Evolutionary conservation across 2,113 vertebrate genomes (phyloP).

Genomic region (Charina bottae): DNA sequence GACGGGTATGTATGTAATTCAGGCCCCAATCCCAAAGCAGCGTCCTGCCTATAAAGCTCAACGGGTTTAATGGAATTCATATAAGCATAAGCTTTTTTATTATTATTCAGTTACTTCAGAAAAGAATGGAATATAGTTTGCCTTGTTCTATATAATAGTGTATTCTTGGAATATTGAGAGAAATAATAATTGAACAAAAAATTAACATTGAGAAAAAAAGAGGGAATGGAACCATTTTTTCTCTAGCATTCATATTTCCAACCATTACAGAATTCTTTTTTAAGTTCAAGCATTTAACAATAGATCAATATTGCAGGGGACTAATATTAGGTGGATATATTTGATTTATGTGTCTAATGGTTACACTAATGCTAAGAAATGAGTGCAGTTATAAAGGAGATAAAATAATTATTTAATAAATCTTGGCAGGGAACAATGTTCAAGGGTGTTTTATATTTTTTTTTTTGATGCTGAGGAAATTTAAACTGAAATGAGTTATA

Average conservation of each 20-base stretch:
- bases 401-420: conserved; percentile 44
- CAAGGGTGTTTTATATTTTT: background rate
- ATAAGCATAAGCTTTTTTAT: background rate
- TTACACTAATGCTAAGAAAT: background rate
- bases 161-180: background rate
- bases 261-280: background rate
- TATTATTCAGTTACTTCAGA: background rate
- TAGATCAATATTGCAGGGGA: conserved; percentile 26
- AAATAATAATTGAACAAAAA: background rate
- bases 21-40: background rate
- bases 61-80: background rate
- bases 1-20: background rate
- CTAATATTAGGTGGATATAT: conserved; percentile 20
- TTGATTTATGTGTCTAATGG: conserved; percentile 33
- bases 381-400: conserved; percentile 5
- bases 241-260: background rate
- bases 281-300: background rate
- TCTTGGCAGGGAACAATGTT: conserved; percentile 40
- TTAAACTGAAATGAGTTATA: background rate
- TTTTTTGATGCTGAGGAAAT: background rate
- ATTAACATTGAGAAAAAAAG: background rate
- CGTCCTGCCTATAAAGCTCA: background rate
- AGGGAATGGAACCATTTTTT: background rate
- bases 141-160: background rate
- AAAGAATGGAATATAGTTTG: background rate